These are phyloP conservation scores for Allolobophora icterica DNA, from an alignment of 2,888 invertebrate genomes.

Conservation along the genomic window DNA sequence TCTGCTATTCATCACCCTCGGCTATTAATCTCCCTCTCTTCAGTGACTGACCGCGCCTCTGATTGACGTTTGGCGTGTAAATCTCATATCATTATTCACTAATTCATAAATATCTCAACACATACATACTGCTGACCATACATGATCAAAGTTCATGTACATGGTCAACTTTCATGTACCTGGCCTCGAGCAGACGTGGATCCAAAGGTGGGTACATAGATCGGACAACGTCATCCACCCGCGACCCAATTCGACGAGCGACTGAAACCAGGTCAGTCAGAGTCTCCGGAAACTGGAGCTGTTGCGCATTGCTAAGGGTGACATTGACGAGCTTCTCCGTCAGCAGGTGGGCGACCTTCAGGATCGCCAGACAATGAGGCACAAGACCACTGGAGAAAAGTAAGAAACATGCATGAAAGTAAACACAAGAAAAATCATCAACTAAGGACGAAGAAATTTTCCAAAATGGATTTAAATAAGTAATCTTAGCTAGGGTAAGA, in stretches of 20 bases:
- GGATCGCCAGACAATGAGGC: slow-evolving; percentile 76
- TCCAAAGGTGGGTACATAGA: slow-evolving; percentile 78
- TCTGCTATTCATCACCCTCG: no score
- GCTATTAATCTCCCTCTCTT: no score
- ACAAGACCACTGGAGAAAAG: slow-evolving; percentile 69
- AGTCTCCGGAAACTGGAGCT: slow-evolving; percentile 57
- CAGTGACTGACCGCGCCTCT: no score
- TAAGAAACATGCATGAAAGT: background rate
- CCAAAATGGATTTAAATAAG: background rate
- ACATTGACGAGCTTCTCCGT: slow-evolving; percentile 76
- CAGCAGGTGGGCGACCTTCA: slow-evolving; percentile 75
- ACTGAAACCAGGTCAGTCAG: slow-evolving; percentile 66
- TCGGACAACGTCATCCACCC: slow-evolving; percentile 76
- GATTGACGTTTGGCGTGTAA: no score
- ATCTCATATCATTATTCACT: no score
- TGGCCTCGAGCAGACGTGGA: slow-evolving; percentile 74
- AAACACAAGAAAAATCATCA: background rate
- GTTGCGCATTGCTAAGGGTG: slow-evolving; percentile 69
- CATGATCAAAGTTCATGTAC: background rate
- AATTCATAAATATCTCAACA: no score
- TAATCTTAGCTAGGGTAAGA: no score
- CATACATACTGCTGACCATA: background rate
- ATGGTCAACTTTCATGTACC: slow-evolving; percentile 51
- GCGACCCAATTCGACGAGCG: slow-evolving; percentile 73
- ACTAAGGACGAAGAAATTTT: background rate